phyloP scores from a whole-genome alignment of 2,797 vertebrate species.

The Lophotriccus pileatus region DNA sequence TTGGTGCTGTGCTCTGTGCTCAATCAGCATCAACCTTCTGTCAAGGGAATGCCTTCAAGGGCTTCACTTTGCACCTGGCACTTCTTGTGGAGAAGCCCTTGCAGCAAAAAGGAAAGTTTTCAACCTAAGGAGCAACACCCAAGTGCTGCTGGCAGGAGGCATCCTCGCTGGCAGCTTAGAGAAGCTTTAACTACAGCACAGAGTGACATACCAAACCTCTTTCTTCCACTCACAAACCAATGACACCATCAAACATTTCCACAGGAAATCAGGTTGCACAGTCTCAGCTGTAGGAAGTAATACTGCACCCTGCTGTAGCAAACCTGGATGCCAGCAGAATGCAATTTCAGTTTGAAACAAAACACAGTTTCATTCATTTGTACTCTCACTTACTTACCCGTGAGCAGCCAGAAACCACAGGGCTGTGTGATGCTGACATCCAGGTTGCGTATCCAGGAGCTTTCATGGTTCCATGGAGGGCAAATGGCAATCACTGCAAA shows the following conservation, averaged over 20 bases:
- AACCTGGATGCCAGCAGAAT: neutral
- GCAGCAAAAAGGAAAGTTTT: neutral
- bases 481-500: accelerated
- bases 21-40: constrained; percentile 5
- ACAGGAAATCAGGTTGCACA: neutral
- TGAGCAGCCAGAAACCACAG: neutral
- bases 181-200: neutral
- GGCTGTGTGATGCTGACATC: accelerated
- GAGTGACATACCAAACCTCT: neutral
- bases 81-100: neutral
- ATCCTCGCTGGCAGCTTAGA: neutral
- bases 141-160: neutral
- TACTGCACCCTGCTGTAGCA: neutral
- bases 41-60: constrained; percentile 35
- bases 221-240: neutral
- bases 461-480: accelerated
- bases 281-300: neutral
- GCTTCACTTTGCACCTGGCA: constrained; percentile 45
- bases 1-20: constrained; percentile 1
- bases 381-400: neutral
- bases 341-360: neutral
- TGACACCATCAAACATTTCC: neutral
- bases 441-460: neutral
- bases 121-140: neutral
- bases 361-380: neutral